Evolutionary conservation across 2,888 invertebrate species (phyloP).

Genomic region (Phorcus lineatus): DNA sequence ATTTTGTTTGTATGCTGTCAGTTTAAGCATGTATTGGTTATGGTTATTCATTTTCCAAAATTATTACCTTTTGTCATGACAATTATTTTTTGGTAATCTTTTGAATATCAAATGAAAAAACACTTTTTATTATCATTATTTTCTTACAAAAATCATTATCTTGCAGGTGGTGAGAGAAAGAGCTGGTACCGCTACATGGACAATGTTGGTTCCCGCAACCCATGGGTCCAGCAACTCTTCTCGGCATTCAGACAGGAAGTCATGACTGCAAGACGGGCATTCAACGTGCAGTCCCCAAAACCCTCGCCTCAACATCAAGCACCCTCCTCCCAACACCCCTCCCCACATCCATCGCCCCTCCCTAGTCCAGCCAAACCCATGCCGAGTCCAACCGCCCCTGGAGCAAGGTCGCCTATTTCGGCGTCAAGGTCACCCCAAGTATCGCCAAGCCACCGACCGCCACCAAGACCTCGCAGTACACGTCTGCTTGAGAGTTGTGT

Average conservation of each 20-base stretch:
- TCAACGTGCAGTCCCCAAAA: conserved; percentile 43
- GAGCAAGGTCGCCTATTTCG: not conserved
- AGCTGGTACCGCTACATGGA: conserved; percentile 93
- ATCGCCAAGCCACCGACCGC: conserved; percentile 37
- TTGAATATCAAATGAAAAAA: too few relatives aligned
- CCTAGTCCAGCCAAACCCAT: conserved; percentile 24
- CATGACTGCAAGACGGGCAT: conserved; percentile 74
- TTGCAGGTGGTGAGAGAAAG: conserved; percentile 84
- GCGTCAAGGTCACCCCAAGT: conserved; percentile 33
- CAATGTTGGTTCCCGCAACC: conserved; percentile 79
- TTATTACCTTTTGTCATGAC: too few relatives aligned
- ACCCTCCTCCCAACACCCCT: conserved; percentile 8
- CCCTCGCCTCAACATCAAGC: conserved; percentile 40
- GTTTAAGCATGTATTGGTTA: too few relatives aligned
- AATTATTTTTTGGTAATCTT: too few relatives aligned
- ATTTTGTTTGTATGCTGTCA: too few relatives aligned
- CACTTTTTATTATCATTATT: too few relatives aligned
- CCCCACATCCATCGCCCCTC: conserved; percentile 20
- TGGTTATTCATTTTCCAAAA: too few relatives aligned
- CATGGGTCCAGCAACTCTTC: conserved; percentile 92
- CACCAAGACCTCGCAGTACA: conserved; percentile 43
- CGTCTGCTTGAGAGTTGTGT: conserved; percentile 92
- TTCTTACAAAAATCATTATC: too few relatives aligned
- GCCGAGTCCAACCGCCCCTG: conserved; percentile 2
- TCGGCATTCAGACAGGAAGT: conserved; percentile 87